A percentile compares a stretch with the other conserved stretches of the same genome.
Evolutionary conservation across 1,140 invertebrate genomes (phyloP).

Genomic region (Drosophila micromelanica): DNA sequence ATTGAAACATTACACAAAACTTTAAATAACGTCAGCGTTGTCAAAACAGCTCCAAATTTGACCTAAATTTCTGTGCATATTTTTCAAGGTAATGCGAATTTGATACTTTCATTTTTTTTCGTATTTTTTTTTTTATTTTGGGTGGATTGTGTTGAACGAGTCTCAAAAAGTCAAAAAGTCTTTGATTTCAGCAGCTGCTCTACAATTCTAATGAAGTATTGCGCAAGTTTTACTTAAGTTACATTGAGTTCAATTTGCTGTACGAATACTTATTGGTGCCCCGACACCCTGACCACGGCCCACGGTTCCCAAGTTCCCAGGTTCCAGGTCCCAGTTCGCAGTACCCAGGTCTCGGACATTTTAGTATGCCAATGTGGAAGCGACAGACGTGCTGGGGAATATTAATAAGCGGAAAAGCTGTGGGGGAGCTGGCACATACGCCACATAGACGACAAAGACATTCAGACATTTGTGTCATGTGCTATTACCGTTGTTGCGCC

Average conservation of each 20-base stretch:
- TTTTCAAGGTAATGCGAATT: constrained; percentile 76
- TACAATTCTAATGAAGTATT: constrained; percentile 61
- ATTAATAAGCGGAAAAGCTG: constrained; percentile 79
- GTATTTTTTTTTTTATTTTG: constrained; percentile 20
- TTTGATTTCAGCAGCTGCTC: constrained; percentile 63
- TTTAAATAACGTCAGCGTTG: constrained; percentile 50
- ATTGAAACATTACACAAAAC: constrained; percentile 67
- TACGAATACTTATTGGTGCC: constrained; percentile 6
- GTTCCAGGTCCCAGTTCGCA: constrained; percentile 8
- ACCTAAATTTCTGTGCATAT: constrained; percentile 68
- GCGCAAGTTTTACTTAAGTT: constrained; percentile 56
- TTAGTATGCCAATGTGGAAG: constrained; percentile 59
- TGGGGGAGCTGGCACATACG: constrained; percentile 32
- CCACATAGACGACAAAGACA: constrained; percentile 22
- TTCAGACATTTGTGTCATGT: constrained; percentile 71
- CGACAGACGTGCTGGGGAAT: constrained; percentile 68
- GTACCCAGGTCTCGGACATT: constrained; percentile 10
- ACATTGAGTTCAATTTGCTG: constrained; percentile 61
- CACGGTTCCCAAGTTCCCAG: neutral
- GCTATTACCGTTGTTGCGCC: constrained; percentile 62
- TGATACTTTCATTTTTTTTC: constrained; percentile 72
- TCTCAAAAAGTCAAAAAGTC: constrained; percentile 54
- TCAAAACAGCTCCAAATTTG: constrained; percentile 53
- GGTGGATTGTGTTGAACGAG: constrained; percentile 35
- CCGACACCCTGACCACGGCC: constrained; percentile 3